Evolutionary conservation across 2,888 invertebrate species (phyloP), one percentile per base, ranked within the genome.

Genomic region (Oscheius sp.): DNA sequence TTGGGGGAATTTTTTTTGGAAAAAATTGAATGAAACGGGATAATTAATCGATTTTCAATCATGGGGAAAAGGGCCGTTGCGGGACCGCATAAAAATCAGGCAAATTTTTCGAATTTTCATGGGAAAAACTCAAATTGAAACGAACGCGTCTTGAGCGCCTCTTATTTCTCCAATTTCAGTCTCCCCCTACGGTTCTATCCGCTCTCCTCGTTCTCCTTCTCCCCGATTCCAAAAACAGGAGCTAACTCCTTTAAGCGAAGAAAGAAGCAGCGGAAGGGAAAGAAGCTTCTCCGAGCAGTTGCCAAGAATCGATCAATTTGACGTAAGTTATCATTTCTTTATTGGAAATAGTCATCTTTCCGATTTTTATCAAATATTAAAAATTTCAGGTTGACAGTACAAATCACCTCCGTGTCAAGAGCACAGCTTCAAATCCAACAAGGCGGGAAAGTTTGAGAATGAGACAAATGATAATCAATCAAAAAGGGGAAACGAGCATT

Each of bases 391-490:
- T 72, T 7, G 72, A 72, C 29, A 64, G 64, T 25, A 49, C 72
- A 7, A 72, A 72, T 35, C 72, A 72, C 25, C 64, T 72, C 0
- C 25, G 72, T 21, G 72, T 72, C 23, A 72, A 72, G 43, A 72
- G 64, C 27, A 64, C 64, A 5, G 64, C 72, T 23, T 72, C 72
- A 0, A 72, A 72, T 52, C 72, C 72, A 2, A 72, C 72, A 12
- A 72, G 72, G 25, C 49, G 55, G 23, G 72, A 72, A 35, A 64
- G 64, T 9, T 12, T 72, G 18, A 2, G 69, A 25, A 49, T 64
- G 45, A 21, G 64, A 64, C 64, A 64, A 23, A 46, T 49, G 49
- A 45, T 46, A 46, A 49, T 64, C n/a, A 64, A 64, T 64, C 64
- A 64, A 16, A 64, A 64, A 18, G 64, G 64, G 16, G 64, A 64